Evolutionary conservation across 2,797 vertebrate genomes (phyloP).

Genomic region (Labroides dimidiatus): DNA sequence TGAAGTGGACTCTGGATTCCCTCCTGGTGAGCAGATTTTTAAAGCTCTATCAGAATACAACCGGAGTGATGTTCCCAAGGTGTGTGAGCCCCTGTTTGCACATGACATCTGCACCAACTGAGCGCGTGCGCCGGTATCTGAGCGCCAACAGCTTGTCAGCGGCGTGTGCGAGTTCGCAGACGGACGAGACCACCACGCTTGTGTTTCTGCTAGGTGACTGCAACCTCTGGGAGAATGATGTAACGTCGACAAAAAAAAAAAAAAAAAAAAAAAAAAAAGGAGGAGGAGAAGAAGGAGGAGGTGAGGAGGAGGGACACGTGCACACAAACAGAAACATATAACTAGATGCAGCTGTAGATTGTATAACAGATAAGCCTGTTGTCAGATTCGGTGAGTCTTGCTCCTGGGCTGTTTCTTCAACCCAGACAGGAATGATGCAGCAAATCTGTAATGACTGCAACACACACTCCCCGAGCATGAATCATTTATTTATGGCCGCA

Average conservation of each 20-base stretch:
- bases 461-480: conserved; percentile 40
- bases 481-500: conserved; percentile 69
- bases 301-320: background rate
- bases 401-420: conserved; percentile 42
- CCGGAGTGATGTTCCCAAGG: no score
- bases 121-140: no score
- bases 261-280: no score
- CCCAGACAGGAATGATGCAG: conserved; percentile 73
- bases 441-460: conserved; percentile 70
- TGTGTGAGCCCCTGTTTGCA: background rate
- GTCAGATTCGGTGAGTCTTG: conserved; percentile 40
- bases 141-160: no score
- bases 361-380: conserved; percentile 61
- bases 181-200: conserved; percentile 40
- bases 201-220: conserved; percentile 52
- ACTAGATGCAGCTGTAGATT: conserved; percentile 24
- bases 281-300: background rate
- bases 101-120: conserved; percentile 4
- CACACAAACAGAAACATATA: background rate
- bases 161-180: conserved; percentile 45
- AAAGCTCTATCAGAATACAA: no score
- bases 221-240: conserved; percentile 60
- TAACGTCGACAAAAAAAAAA: conserved; percentile 13
- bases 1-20: no score
- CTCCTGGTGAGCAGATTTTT: no score